Base-by-base conservation (phyloP, 2,797 vertebrate species). In the Prionace glauca region DNA sequence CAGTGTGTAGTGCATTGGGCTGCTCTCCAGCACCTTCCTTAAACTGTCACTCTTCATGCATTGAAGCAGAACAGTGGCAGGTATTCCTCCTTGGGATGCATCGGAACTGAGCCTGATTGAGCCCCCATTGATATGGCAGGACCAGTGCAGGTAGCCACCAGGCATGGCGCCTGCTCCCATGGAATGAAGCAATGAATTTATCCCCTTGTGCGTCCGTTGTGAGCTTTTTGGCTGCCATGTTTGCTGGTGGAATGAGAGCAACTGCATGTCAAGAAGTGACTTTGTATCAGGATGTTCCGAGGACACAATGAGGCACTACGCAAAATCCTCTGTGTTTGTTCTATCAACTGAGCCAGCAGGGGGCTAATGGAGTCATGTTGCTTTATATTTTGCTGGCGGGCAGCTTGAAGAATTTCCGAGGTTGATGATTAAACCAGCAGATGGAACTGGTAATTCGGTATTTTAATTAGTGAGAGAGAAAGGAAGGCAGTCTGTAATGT, bases 401-500 rank as follows among this genome's bases (percentile, higher is more conserved):
- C 16, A 2, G 65, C 18, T 67, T 18, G 62, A 67, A 9, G 32
- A 62, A 92, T n/a, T 92, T 65, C 88, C 16, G 20, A 65, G 62
- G 22, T 92, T 92, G 60, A 91, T 91, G 88, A 67, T 36, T 92
- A 67, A 92, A 36, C 60, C 18, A n/a, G 88, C 62, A 36, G 88
- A 92, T n/a, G 56, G 29, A 29, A 62, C 56, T 65, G 56, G 60
- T 67, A 92, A 92, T 92, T 92, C 32, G 18, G 2, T 67, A 11
- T 65, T 91, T 91, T 92, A 65, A 92, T 92, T 36, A 92, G 88
- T 36, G 88, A 67, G 88, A 65, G 67, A 36, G 62, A 32, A 67
- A 92, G 60, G n/a, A 92, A 41, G n/a, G 2, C 14, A 22, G n/a
- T 36, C 32, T 92, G 16, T 36, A 36, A 92, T 67, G 32, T 36